A percentile compares a stretch with the other conserved stretches of the same genome.
phyloP scores from a whole-genome alignment of 2,113 vertebrate genomes.

The Poeciliopsis retropinna region DNA sequence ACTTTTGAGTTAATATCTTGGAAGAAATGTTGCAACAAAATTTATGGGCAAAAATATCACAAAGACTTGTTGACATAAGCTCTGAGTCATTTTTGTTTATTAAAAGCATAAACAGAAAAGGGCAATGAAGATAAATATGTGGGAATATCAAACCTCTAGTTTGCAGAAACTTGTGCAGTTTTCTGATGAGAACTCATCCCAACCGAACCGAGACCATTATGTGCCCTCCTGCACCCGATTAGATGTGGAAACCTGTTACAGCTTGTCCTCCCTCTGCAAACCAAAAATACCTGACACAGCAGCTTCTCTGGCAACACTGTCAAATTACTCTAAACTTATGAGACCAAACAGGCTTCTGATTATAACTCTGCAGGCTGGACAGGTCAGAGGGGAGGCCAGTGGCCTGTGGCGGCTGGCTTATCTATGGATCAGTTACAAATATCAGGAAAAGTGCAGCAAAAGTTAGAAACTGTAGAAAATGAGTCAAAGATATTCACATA shows the following conservation, averaged over 20 bases:
- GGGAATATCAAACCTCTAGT: constrained; percentile 2
- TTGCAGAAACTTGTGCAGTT: neutral
- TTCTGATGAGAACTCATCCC: constrained; percentile 19
- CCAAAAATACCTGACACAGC: constrained; percentile 27
- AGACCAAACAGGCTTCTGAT: constrained; percentile 18
- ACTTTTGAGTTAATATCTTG: neutral
- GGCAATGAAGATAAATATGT: neutral
- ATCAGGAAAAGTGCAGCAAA: neutral
- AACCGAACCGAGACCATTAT: neutral
- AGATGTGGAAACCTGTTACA: constrained; percentile 6
- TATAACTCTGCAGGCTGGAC: constrained; percentile 15
- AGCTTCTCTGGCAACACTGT: constrained; percentile 21
- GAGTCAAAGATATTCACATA: neutral
- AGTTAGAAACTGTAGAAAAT: neutral
- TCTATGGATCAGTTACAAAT: neutral
- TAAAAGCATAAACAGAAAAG: neutral
- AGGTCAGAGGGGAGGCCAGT: neutral
- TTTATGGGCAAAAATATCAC: neutral
- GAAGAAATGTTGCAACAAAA: neutral
- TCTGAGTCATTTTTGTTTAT: neutral
- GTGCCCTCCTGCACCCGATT: constrained; percentile 16
- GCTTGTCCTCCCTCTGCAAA: constrained; percentile 20
- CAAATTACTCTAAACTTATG: constrained; percentile 4
- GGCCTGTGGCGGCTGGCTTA: constrained; percentile 1
- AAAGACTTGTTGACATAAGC: neutral